Conservation (phyloP, 2,888 invertebrate species). For the Antheraea yamamai region DNA sequence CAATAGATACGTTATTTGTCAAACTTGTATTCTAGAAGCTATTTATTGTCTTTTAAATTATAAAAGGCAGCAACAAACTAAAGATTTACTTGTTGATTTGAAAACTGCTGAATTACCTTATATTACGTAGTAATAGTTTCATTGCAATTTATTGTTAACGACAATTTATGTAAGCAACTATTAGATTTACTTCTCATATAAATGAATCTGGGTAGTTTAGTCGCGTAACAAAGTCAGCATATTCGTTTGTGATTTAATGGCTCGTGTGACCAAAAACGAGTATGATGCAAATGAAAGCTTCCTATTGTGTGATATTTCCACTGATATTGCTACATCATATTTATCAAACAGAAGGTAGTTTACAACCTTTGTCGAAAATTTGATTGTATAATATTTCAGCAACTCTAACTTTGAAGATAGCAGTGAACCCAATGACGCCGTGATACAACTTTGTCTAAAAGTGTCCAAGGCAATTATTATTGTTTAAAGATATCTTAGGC, state of each 20-base stretch:
- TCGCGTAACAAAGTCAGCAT: not conserved
- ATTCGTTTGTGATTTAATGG: not conserved
- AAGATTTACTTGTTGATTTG: not conserved
- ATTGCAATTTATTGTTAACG: too few species aligned
- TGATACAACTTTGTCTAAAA: not conserved
- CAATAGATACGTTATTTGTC: not conserved
- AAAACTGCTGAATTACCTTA: not conserved
- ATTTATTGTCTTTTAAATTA: too few species aligned
- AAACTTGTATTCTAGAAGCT: too few species aligned
- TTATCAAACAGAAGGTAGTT: not conserved
- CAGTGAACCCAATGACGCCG: not conserved
- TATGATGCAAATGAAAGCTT: not conserved
- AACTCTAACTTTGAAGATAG: not conserved
- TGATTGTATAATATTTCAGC: not conserved
- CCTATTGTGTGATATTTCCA: not conserved
- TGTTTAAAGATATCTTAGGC: not conserved
- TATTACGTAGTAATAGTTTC: too few species aligned
- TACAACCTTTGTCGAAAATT: not conserved
- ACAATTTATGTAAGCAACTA: not conserved
- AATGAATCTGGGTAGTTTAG: not conserved
- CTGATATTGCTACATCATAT: not conserved
- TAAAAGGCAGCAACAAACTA: not conserved
- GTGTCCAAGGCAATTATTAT: not conserved
- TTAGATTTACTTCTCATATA: not conserved
- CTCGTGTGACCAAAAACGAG: not conserved